phyloP scores from a whole-genome alignment of 2,113 vertebrate species.

The Trichechus manatus region DNA sequence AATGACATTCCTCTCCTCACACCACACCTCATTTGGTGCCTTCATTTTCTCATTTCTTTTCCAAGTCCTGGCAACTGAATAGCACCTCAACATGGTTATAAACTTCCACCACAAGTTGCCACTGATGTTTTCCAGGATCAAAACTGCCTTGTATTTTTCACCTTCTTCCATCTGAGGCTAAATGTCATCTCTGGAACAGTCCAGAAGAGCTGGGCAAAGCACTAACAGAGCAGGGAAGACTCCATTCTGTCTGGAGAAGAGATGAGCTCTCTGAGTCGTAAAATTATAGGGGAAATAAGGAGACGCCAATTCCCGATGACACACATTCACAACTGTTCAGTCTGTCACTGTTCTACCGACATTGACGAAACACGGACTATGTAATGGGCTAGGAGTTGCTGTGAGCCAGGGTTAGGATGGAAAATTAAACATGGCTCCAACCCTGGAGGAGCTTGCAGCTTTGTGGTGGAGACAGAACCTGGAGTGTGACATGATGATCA shows the following conservation, averaged over 20 bases:
- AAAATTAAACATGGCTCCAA: rapidly evolving
- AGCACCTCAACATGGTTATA: slow-evolving; percentile 79
- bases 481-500: neutral
- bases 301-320: neutral
- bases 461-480: neutral
- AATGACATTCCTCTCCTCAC: slow-evolving; percentile 84
- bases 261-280: neutral
- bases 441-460: neutral
- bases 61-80: slow-evolving; percentile 77
- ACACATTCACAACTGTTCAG: rapidly evolving
- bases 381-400: neutral
- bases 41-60: slow-evolving; percentile 73
- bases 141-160: slow-evolving; percentile 45
- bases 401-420: neutral
- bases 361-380: neutral
- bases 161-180: slow-evolving; percentile 56
- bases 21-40: slow-evolving; percentile 82
- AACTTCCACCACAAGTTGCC: slow-evolving; percentile 78
- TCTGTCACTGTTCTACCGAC: neutral
- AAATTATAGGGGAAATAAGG: neutral
- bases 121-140: slow-evolving; percentile 61
- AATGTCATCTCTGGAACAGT: slow-evolving; percentile 27
- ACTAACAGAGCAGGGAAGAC: neutral
- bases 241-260: neutral
- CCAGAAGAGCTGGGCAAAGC: neutral